Conservation (phyloP, 2,797 vertebrate genomes). For the Clarias platycephalus region DNA sequence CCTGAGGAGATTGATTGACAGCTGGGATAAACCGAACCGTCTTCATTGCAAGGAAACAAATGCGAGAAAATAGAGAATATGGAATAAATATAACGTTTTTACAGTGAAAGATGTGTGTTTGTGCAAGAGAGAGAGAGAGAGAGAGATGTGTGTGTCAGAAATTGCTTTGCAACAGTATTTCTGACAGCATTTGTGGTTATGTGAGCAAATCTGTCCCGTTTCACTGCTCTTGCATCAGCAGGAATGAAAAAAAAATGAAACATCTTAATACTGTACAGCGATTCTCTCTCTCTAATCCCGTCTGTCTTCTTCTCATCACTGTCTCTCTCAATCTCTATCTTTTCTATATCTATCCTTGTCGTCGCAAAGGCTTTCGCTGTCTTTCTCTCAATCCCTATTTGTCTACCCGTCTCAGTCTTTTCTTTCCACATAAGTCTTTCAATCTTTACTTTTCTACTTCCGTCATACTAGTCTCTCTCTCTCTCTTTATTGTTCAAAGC, state of each 20-base stretch:
- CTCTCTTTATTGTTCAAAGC: conserved; percentile 8
- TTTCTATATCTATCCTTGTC: not conserved
- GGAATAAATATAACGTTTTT: not conserved
- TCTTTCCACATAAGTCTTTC: not conserved
- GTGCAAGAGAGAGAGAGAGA: not conserved
- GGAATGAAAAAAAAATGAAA: not conserved
- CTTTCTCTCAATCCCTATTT: not conserved
- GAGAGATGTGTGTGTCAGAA: not conserved
- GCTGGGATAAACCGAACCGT: not conserved
- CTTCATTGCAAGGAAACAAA: not conserved
- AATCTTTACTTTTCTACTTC: not conserved
- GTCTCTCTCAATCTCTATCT: not conserved
- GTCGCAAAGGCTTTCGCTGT: not conserved
- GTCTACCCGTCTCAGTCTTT: not conserved
- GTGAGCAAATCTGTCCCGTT: conserved; percentile 36
- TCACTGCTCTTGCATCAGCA: conserved; percentile 41
- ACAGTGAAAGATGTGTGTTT: not conserved
- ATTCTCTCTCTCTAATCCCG: not conserved
- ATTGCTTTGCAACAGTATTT: conserved; percentile 17
- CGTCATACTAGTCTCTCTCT: not conserved
- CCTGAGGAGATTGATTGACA: not conserved
- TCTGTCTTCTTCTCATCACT: not conserved
- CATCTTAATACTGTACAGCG: conserved; percentile 15
- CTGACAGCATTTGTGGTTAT: conserved; percentile 31
- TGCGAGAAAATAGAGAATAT: not conserved